Base-by-base conservation (phyloP, 2,888 invertebrate genomes). In the Zootermopsis nevadensis region DNA sequence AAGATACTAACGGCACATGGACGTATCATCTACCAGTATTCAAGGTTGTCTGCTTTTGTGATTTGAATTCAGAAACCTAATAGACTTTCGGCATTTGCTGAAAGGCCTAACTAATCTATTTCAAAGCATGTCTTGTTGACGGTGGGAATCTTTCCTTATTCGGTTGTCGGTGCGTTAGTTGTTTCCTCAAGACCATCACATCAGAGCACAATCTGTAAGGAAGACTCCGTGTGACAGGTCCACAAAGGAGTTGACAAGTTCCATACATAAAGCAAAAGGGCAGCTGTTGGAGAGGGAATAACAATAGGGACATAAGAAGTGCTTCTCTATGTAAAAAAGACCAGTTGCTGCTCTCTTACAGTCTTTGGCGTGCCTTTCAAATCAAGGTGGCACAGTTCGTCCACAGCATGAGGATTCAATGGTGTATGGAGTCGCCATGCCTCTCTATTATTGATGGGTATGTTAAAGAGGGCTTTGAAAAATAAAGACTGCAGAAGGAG, bases 331-430 rank as follows among this genome's bases (percentile, higher is more conserved):
- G 55, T 31, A 55, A 15, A 77, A 27, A 77, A 77, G 77, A 77
- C 77, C 77, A 55, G 77, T 77, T 77, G 77, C 48, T 77, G 77
- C 48, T 48, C 48, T 53, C 60, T 83, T 81, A 76, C 77, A 76
- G 80, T 81, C 81, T 60, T 83, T 77, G 69, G 82, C 84, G 76
- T 79, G 82, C 82, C 69, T 84, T 84, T 80, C 76, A 84, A 84
- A 82, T 84, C 74, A 84, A 80, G 84, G 84, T 84, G 84, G 82
- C 84, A 84, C 19, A 48, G 48, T 82, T 69, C n/a, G 55, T 30
- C 76, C 60, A 81, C 60, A 81, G 60, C 66, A 77, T 55, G 77
- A 42, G 81, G 66, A 77, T 82, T 84, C 82, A 82, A 82, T 84
- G 81, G 84, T 81, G 77, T 77, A 77, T 77, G 30, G 77, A 77